These are phyloP conservation scores for Stomatorhinus ivindoensis DNA, from an alignment of 2,113 vertebrate genomes.

Conservation along the genomic window DNA sequence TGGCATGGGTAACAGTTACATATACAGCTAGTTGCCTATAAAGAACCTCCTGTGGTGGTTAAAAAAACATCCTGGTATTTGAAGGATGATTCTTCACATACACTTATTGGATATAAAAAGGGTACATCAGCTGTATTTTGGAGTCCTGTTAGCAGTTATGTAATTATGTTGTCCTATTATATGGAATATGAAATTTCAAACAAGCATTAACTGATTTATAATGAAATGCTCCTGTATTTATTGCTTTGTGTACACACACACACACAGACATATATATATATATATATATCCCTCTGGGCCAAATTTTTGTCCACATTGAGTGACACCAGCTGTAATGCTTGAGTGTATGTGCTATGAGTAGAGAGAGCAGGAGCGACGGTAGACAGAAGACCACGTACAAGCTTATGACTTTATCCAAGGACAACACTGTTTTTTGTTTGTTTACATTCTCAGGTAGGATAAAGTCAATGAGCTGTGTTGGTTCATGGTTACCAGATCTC, in stretches of 20 bases:
- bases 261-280: too few species aligned
- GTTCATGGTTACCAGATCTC: background rate
- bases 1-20: background rate
- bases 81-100: background rate
- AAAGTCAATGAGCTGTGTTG: background rate
- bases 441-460: background rate
- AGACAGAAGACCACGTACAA: background rate
- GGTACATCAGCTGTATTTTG: background rate
- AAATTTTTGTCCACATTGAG: background rate
- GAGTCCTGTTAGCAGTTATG: background rate
- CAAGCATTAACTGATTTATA: background rate
- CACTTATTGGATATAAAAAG: background rate
- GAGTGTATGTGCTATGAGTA: background rate
- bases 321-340: background rate
- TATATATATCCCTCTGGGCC: too few species aligned
- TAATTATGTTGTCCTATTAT: background rate
- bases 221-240: background rate
- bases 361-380: background rate
- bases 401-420: background rate
- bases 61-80: background rate
- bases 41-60: background rate
- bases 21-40: background rate
- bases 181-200: background rate
- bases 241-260: background rate
- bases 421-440: background rate